These are phyloP conservation scores for Heteronetta atricapilla DNA, from an alignment of 2,113 vertebrate genomes.

Conservation along the genomic window DNA sequence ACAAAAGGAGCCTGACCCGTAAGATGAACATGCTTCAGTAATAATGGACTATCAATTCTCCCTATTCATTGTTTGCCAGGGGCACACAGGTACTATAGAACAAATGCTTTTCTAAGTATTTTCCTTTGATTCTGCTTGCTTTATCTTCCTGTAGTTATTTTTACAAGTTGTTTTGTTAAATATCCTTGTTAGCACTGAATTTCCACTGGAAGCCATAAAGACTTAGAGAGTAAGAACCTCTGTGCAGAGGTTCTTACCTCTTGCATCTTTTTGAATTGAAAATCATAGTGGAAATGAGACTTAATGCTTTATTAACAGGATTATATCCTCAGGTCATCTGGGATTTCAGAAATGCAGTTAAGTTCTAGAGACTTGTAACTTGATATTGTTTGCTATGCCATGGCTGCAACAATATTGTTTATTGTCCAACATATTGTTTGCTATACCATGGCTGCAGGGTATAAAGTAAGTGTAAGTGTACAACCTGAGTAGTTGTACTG, in stretches of 20 bases:
- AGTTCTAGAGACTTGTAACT: neutral
- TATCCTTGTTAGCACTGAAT: neutral
- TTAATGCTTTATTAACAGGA: neutral
- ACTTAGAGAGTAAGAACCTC: neutral
- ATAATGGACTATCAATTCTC: neutral
- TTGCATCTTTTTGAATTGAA: neutral
- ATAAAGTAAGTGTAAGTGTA: neutral
- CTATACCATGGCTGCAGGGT: neutral
- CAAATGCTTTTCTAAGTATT: neutral
- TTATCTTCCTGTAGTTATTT: neutral
- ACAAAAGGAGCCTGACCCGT: neutral
- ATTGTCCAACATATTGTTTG: fast-evolving
- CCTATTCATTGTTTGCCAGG: neutral
- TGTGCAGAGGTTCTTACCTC: no score
- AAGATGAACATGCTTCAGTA: neutral
- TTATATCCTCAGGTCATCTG: neutral
- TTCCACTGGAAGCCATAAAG: fast-evolving
- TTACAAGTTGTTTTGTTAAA: neutral
- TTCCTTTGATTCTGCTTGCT: neutral
- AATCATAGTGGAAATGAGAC: neutral
- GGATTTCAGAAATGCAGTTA: neutral
- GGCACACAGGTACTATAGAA: neutral
- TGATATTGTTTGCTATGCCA: neutral
- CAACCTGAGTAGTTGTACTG: neutral
- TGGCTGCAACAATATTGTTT: no score